Percentiles rank a stretch among this genome's conserved stretches.
phyloP scores from a whole-genome alignment of 2,113 vertebrate genomes.

The Hipposideros armiger region DNA sequence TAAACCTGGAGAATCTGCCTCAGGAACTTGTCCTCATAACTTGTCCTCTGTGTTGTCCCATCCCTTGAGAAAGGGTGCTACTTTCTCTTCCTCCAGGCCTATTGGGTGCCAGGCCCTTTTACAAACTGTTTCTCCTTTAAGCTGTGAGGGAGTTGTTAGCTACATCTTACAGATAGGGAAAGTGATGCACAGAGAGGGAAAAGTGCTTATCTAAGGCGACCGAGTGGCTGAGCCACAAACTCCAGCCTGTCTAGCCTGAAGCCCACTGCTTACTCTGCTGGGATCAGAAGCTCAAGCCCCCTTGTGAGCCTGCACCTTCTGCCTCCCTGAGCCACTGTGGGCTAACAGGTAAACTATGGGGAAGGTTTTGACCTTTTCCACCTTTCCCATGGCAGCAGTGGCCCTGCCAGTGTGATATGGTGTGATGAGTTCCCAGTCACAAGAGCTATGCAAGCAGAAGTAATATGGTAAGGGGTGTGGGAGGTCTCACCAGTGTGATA shows the following conservation, averaged over 20 bases:
- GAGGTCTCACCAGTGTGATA: too few species aligned
- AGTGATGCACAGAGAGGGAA: background rate
- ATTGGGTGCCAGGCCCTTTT: background rate
- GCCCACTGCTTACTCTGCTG: background rate
- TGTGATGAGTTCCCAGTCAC: background rate
- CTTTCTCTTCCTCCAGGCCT: background rate
- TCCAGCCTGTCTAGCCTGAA: background rate
- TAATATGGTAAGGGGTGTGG: too few species aligned
- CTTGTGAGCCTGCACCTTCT: background rate
- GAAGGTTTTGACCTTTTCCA: background rate
- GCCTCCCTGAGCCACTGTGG: background rate
- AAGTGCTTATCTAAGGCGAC: background rate
- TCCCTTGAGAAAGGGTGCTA: background rate
- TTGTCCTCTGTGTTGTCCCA: accelerated
- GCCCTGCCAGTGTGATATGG: background rate
- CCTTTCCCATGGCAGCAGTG: background rate
- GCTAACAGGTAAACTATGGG: background rate
- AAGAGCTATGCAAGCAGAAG: background rate
- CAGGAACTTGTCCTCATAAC: background rate
- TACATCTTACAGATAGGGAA: background rate
- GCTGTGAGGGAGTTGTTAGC: background rate
- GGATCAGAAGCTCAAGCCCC: background rate
- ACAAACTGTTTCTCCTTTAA: background rate
- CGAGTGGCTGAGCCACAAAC: background rate
- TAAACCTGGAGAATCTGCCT: background rate